phyloP scores from a whole-genome alignment of 2,113 vertebrate genomes.

The Planiliza haematocheilus region DNA sequence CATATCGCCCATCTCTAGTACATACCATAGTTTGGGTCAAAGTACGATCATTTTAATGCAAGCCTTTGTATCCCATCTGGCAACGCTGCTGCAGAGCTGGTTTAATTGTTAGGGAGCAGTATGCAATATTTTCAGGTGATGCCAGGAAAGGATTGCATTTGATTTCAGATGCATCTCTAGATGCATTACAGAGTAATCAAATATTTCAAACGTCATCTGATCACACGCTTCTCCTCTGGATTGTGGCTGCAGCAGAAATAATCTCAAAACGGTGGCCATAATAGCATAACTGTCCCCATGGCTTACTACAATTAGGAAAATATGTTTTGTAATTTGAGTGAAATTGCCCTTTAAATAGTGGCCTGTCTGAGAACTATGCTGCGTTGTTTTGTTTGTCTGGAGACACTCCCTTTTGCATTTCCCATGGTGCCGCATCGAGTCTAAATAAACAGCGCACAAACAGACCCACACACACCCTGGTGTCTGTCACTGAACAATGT shows the following conservation, averaged over 20 bases:
- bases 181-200: too few species aligned
- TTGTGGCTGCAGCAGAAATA: constrained; percentile 1
- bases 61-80: too few species aligned
- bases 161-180: too few species aligned
- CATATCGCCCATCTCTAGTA: too few species aligned
- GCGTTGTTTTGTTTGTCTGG: constrained; percentile 51
- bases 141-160: too few species aligned
- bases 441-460: constrained; percentile 69
- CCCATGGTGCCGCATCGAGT: constrained; percentile 60
- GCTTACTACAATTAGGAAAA: constrained; percentile 14
- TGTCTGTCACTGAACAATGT: constrained; percentile 75
- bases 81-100: too few species aligned
- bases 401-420: constrained; percentile 67
- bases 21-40: too few species aligned
- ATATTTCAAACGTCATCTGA: too few species aligned
- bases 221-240: too few species aligned
- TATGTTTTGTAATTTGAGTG: constrained; percentile 24
- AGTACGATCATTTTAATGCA: too few species aligned
- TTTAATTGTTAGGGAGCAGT: too few species aligned
- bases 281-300: constrained; percentile 1
- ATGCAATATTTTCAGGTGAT: too few species aligned
- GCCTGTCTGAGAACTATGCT: constrained; percentile 8
- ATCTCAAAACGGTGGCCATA: neutral
- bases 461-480: constrained; percentile 63
- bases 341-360: constrained; percentile 29